phyloP scores from a whole-genome alignment of 2,113 vertebrate genomes.

The Poeciliopsis occidentalis region DNA sequence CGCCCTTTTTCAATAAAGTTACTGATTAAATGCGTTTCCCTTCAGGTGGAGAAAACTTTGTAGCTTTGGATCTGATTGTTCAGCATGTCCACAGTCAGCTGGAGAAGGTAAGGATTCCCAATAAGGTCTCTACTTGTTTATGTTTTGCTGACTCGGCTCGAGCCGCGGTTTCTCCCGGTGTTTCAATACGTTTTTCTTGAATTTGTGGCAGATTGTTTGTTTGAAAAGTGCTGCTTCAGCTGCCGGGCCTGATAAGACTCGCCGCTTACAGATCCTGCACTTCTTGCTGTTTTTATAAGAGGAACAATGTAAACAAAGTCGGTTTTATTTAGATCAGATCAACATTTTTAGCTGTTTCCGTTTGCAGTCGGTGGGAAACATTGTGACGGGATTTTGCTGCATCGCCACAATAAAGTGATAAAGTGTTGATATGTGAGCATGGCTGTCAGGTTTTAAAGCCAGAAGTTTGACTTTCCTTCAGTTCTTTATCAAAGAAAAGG shows the following conservation, averaged over 20 bases:
- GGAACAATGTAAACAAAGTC: not conserved
- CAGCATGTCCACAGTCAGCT: conserved; percentile 93
- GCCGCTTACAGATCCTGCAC: not conserved
- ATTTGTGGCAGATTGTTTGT: not conserved
- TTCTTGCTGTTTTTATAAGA: not conserved
- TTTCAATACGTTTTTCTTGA: not conserved
- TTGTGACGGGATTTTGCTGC: not conserved
- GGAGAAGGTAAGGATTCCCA: conserved; percentile 85
- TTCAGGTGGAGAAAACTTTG: conserved; percentile 90
- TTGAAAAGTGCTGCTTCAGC: conserved; percentile 10
- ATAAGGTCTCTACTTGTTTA: not conserved
- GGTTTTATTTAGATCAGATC: not conserved
- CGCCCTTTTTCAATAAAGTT: not conserved
- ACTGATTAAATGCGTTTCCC: not conserved
- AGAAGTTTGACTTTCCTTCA: too few species aligned
- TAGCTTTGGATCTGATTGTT: conserved; percentile 89
- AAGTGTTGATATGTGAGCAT: not conserved
- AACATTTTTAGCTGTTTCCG: not conserved
- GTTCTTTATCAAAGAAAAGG: not conserved
- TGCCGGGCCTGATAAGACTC: not conserved
- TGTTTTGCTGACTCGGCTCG: conserved; percentile 1
- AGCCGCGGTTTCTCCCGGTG: not conserved
- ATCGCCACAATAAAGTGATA: not conserved
- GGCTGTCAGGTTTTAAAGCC: not conserved
- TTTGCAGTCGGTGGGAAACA: not conserved